phyloP scores from a whole-genome alignment of 2,797 vertebrate species.

The Okamejei kenojei region DNA sequence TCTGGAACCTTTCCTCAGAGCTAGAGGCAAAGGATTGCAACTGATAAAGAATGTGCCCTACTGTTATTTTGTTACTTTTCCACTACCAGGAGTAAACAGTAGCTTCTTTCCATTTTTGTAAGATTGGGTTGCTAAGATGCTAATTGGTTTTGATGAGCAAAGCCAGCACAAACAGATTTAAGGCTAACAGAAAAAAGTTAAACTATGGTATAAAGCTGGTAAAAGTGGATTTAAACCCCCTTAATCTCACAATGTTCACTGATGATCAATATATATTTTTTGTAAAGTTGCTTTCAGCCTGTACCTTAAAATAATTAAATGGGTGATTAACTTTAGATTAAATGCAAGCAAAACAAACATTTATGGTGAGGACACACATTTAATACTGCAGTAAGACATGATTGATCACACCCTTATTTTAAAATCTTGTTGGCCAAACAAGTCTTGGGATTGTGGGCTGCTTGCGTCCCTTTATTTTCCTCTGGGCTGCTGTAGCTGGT shows the following conservation, averaged over 20 bases:
- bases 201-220: neutral
- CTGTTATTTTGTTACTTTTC: neutral
- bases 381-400: neutral
- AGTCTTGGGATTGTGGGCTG: neutral
- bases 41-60: neutral
- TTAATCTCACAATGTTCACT: neutral
- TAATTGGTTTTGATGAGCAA: neutral
- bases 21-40: neutral
- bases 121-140: neutral
- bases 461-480: neutral
- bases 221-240: neutral
- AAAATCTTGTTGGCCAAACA: neutral
- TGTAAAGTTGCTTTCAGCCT: slow-evolving; percentile 3
- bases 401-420: neutral
- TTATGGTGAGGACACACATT: neutral
- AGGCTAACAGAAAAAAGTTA: neutral
- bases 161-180: neutral
- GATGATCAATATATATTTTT: neutral
- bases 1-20: neutral
- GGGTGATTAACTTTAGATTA: neutral
- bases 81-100: neutral
- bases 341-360: slow-evolving; percentile 3
- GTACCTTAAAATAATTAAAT: slow-evolving; percentile 13
- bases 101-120: neutral
- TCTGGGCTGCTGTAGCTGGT: neutral